phyloP scores from a whole-genome alignment of 2,113 vertebrate genomes.

The Ursus arctos region DNA sequence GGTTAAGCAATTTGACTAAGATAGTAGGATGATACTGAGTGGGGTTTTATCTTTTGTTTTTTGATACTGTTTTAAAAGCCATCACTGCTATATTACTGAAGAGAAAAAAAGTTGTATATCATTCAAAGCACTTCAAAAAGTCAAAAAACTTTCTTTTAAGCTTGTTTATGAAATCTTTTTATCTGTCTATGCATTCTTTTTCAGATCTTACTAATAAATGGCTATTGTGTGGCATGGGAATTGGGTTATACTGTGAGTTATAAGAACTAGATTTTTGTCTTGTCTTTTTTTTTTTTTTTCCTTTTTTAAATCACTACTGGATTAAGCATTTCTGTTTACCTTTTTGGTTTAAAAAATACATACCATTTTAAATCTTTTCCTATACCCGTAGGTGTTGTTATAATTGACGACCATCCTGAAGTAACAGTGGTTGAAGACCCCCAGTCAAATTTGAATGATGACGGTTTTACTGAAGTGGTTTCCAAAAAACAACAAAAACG shows the following conservation, averaged over 20 bases:
- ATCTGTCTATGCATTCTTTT: background rate
- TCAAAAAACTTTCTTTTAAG: background rate
- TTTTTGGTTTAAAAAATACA: background rate
- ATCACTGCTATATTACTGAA: background rate
- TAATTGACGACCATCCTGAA: conserved; percentile 99
- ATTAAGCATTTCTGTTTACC: background rate
- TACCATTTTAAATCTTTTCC: conserved; percentile 51
- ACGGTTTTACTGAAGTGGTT: conserved; percentile 99
- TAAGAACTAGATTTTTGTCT: background rate
- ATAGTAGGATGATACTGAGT: background rate
- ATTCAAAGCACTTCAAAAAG: background rate
- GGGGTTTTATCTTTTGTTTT: background rate
- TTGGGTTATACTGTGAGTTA: background rate
- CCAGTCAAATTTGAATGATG: conserved; percentile 96
- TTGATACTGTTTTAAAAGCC: background rate
- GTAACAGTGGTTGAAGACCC: conserved; percentile 98
- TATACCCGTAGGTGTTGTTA: conserved; percentile 94
- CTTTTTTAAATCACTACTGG: background rate
- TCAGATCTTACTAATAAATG: background rate
- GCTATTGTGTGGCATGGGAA: background rate
- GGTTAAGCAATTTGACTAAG: background rate
- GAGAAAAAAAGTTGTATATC: background rate
- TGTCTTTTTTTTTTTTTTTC: background rate
- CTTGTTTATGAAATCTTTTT: background rate
- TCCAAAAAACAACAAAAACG: conserved; percentile 99